Evolutionary conservation across 2,888 invertebrate genomes (phyloP).

Genomic region (Drosophila longiperda): DNA sequence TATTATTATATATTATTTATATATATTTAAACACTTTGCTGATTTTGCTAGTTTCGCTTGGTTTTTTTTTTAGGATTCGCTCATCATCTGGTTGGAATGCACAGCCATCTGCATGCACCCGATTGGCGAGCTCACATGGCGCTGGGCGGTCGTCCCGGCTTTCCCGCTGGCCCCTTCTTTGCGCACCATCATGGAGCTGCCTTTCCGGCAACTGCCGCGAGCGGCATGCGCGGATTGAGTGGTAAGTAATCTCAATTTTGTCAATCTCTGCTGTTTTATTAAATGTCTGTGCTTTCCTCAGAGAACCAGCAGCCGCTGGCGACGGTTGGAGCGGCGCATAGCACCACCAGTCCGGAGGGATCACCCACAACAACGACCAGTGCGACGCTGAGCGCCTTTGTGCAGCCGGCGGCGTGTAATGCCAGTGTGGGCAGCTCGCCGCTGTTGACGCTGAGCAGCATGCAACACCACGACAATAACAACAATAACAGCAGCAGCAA

Average conservation of each 20-base stretch:
- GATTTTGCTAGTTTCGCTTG: background rate
- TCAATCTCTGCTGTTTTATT: background rate
- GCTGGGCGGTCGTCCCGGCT: constrained; percentile 80
- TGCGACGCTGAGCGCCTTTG: constrained; percentile 64
- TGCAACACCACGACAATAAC: constrained; percentile 80
- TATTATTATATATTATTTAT: background rate
- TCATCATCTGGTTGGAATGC: constrained; percentile 90
- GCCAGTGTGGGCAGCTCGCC: constrained; percentile 84
- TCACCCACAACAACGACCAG: constrained; percentile 85
- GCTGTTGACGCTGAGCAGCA: constrained; percentile 66
- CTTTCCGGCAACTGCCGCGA: constrained; percentile 85
- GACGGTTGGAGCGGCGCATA: constrained; percentile 86
- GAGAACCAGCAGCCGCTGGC: constrained; percentile 75
- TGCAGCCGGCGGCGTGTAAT: constrained; percentile 57
- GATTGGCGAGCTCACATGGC: constrained; percentile 86
- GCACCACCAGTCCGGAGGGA: constrained; percentile 89
- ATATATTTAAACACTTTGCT: background rate
- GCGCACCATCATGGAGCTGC: constrained; percentile 86
- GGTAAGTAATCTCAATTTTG: constrained; percentile 63
- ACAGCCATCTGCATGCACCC: constrained; percentile 88
- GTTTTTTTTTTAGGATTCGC: constrained; percentile 88
- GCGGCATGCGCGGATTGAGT: constrained; percentile 83
- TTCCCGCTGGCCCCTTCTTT: constrained; percentile 85
- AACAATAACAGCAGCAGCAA: constrained; percentile 84
- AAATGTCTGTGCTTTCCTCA: background rate